Evolutionary conservation across 2,797 vertebrate genomes (phyloP), one percentile per base, ranked within the genome.

Genomic region (Argyrosomus regius): DNA sequence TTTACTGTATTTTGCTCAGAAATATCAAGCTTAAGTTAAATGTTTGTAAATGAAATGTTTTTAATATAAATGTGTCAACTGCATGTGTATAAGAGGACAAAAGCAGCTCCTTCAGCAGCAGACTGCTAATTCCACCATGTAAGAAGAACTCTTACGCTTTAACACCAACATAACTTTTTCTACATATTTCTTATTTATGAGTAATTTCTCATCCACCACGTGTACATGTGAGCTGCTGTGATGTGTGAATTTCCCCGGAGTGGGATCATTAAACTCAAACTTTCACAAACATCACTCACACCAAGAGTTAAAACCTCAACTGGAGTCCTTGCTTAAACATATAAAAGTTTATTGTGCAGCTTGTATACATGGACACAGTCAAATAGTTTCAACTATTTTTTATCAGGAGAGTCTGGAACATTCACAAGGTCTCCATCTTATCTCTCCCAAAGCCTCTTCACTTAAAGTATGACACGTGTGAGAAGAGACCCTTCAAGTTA

Each of bases 21-120:
- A 69, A 70, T 1, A 14, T 54, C n/a, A 72, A 58, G 4, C 0
- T 77, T 59, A 3, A 62, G 26, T 31, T 35, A 63, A 71, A 59
- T 67, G 72, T 70, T 61, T 77, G 41, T 57, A 57, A 60, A 78
- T 77, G 0, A 49, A 46, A 24, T 60, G 12, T 28, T 20, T 17
- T 48, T 65, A 13, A 46, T 61, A 53, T 61, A 56, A 39, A 61
- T 63, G 1, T 39, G 26, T 48, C 1, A 2, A 39, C 24, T 68
- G 52, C 22, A 54, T 45, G 39, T 60, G 1, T 0, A 9, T 39
- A 9, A 35, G 39, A 26, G 46, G 24, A 0, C n/a, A 3, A 0
- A 35, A 9, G 35, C 35, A 9, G 35, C 35, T 35, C 35, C 35
- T 35, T 35, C 35, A 35, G 35, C 35, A 9, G 9, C 35, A 35